These are phyloP conservation scores for Bugulina stolonifera DNA, from an alignment of 2,888 invertebrate species.

Conservation along the genomic window DNA sequence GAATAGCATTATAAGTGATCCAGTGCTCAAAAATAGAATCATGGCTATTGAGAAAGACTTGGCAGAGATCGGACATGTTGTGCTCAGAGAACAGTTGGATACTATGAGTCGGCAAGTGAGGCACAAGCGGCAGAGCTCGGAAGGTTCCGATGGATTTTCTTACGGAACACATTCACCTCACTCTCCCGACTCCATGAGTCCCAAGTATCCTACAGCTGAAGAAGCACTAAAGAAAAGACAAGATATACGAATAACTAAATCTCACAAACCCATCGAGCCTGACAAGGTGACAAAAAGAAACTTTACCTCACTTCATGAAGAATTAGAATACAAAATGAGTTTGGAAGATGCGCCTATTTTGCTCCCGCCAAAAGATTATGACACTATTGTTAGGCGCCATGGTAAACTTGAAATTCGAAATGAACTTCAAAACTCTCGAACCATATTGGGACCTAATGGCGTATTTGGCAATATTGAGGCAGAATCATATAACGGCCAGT, in stretches of 20 bases:
- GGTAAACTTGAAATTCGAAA: constrained; percentile 61
- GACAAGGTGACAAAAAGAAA: constrained; percentile 54
- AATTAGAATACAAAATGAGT: constrained; percentile 70
- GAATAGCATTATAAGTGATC: constrained; percentile 70
- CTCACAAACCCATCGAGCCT: constrained; percentile 30
- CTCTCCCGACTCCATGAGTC: constrained; percentile 33
- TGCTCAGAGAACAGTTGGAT: not conserved
- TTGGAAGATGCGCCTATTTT: constrained; percentile 63
- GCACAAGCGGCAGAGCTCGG: not conserved
- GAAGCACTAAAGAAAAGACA: not conserved
- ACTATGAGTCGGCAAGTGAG: not conserved
- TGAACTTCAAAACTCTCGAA: not conserved
- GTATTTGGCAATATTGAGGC: not conserved
- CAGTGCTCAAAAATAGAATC: constrained; percentile 80
- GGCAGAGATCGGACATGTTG: constrained; percentile 31
- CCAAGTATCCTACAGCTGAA: constrained; percentile 32
- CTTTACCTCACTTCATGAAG: constrained; percentile 86
- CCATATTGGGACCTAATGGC: constrained; percentile 25
- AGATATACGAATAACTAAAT: constrained; percentile 17
- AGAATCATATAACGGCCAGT: not conserved
- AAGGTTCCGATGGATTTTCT: constrained; percentile 2
- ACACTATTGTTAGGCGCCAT: constrained; percentile 75
- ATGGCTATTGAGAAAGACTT: constrained; percentile 65
- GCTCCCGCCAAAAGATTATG: constrained; percentile 87
- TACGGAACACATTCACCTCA: constrained; percentile 1